Percentiles rank a stretch among this genome's conserved stretches.
phyloP scores from a whole-genome alignment of 2,888 invertebrate species.

The Ichneumoninae sp. region DNA sequence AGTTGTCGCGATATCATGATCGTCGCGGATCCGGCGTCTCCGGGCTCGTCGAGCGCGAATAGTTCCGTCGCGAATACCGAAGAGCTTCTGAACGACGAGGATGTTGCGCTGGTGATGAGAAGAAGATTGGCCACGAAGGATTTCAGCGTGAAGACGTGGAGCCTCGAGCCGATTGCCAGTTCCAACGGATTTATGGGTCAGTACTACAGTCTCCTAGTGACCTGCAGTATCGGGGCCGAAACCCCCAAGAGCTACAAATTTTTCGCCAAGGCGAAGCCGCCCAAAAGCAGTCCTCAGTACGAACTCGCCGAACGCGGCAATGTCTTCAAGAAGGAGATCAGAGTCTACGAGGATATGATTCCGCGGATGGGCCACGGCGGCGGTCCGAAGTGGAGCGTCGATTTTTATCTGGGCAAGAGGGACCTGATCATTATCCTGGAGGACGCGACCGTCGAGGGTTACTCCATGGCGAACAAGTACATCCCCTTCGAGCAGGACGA shows the following conservation, averaged over 20 bases:
- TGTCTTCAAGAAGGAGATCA: constrained; percentile 71
- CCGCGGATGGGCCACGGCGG: constrained; percentile 55
- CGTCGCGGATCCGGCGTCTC: neutral
- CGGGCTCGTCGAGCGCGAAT: neutral
- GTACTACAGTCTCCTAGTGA: constrained; percentile 69
- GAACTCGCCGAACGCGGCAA: constrained; percentile 56
- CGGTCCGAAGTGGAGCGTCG: constrained; percentile 68
- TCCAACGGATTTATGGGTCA: constrained; percentile 72
- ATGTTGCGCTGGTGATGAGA: constrained; percentile 68
- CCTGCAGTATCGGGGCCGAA: constrained; percentile 44
- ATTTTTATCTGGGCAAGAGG: constrained; percentile 71
- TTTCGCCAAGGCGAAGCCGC: constrained; percentile 74
- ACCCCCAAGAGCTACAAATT: constrained; percentile 61
- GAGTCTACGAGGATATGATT: constrained; percentile 67
- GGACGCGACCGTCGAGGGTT: constrained; percentile 72
- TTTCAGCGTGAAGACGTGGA: constrained; percentile 69
- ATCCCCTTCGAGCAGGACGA: constrained; percentile 75
- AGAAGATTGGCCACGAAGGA: constrained; percentile 65
- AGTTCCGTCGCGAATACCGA: neutral
- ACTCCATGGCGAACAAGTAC: constrained; percentile 70
- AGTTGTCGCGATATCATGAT: neutral
- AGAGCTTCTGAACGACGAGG: constrained; percentile 64
- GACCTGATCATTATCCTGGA: constrained; percentile 75
- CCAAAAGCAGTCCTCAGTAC: constrained; percentile 63
- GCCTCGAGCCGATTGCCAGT: constrained; percentile 60